These are phyloP conservation scores for Heliconius ismenius DNA, from an alignment of 2,888 invertebrate genomes.

Conservation along the genomic window DNA sequence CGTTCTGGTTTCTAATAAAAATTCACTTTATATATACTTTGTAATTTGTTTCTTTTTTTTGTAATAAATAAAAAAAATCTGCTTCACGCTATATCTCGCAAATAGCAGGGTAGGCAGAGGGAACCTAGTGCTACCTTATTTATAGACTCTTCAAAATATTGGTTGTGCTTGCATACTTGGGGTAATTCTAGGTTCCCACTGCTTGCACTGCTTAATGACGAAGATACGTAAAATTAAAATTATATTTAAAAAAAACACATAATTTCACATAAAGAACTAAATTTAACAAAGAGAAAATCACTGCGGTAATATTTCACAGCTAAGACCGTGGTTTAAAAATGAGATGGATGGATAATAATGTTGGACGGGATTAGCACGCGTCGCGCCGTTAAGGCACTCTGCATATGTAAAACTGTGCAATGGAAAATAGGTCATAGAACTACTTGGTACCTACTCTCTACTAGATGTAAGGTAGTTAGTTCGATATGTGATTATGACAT, in stretches of 20 bases:
- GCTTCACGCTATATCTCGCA: too few species aligned
- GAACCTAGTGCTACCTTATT: not conserved
- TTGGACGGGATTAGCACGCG: conserved; percentile 35
- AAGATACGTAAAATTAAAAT: not conserved
- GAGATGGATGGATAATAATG: conserved; percentile 32
- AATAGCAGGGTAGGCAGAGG: too few species aligned
- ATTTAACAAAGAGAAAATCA: not conserved
- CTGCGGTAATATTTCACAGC: conserved; percentile 5
- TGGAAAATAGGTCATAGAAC: conserved; percentile 35
- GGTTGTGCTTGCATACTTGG: not conserved
- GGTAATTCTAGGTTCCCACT: not conserved
- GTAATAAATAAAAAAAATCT: too few species aligned
- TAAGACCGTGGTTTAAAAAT: conserved; percentile 15
- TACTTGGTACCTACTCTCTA: conserved; percentile 12
- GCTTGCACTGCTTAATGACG: not conserved
- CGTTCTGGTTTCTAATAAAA: conserved; percentile 11
- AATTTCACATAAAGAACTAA: not conserved
- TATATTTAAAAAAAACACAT: not conserved
- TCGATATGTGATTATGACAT: not conserved
- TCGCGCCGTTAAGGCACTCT: conserved; percentile 26
- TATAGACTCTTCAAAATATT: not conserved
- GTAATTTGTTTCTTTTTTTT: not conserved
- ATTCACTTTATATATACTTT: not conserved
- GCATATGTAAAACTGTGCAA: conserved; percentile 27
- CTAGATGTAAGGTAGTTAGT: not conserved